A percentile compares a stretch with the other conserved stretches of the same genome.
Conservation (phyloP, 2,113 vertebrate species). For the Mastomys coucha region DNA sequence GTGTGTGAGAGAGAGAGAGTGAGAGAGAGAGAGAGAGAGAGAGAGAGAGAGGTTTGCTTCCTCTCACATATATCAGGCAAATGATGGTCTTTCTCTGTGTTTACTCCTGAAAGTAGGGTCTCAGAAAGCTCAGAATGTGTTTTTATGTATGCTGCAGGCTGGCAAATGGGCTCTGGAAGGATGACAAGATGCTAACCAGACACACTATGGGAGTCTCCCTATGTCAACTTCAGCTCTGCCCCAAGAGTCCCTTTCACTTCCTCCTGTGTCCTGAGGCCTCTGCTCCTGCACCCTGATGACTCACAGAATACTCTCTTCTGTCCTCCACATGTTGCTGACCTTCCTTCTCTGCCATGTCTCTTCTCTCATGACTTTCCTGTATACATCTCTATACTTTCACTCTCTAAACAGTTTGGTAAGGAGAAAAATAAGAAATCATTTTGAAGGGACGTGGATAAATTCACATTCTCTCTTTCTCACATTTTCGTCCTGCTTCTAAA, state of each 20-base stretch:
- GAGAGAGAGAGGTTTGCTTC: background rate
- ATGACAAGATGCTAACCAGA: no score
- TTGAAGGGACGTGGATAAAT: background rate
- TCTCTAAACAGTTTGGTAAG: background rate
- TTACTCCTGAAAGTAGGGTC: background rate
- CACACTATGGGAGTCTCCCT: accelerated
- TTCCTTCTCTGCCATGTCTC: background rate
- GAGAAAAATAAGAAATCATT: background rate
- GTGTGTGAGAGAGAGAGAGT: no score
- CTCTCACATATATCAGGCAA: background rate
- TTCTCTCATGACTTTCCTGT: background rate
- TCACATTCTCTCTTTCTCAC: background rate
- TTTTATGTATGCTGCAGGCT: background rate
- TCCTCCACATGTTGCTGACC: background rate
- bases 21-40: no score
- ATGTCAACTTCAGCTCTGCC: background rate
- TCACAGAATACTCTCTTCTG: background rate
- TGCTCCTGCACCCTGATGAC: no score
- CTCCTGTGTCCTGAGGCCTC: background rate
- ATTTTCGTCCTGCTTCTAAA: conserved; percentile 7
- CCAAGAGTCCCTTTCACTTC: background rate
- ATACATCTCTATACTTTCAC: background rate
- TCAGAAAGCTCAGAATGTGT: accelerated
- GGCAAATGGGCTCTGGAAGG: no score
- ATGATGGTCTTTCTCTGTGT: background rate